phyloP scores from a whole-genome alignment of 2,888 invertebrate genomes.

The Sarcophaga carnaria region DNA sequence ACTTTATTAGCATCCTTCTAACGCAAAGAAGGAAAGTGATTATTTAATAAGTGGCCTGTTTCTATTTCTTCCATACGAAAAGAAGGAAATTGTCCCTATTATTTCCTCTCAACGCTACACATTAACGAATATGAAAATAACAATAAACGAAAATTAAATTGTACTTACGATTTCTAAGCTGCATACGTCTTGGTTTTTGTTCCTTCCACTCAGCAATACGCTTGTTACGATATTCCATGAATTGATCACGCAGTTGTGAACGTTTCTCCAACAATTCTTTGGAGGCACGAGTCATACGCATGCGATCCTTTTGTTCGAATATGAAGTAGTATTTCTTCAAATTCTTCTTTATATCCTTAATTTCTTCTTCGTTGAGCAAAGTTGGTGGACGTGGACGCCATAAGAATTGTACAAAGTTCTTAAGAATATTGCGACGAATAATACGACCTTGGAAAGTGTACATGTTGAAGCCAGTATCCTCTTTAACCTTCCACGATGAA shows the following conservation, averaged over 20 bases:
- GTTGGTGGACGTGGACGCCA: constrained; percentile 98
- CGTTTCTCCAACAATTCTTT: constrained; percentile 97
- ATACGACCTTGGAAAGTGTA: constrained; percentile 97
- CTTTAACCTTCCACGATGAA: constrained; percentile 97
- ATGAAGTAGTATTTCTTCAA: constrained; percentile 97
- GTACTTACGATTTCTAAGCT: constrained; percentile 92
- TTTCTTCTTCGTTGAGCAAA: constrained; percentile 90
- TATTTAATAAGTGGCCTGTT: too few relatives aligned
- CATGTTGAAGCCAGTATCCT: constrained; percentile 95
- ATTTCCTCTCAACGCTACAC: too few relatives aligned
- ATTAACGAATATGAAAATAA: constrained; percentile 13
- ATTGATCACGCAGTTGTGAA: constrained; percentile 92
- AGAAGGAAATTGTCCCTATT: too few relatives aligned
- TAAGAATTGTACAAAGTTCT: constrained; percentile 95
- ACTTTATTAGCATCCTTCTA: too few relatives aligned
- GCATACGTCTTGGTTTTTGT: constrained; percentile 91
- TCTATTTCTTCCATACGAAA: too few relatives aligned
- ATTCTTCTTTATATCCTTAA: constrained; percentile 98
- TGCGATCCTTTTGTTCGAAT: constrained; percentile 98
- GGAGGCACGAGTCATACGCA: constrained; percentile 94
- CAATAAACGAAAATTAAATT: background rate
- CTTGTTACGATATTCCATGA: constrained; percentile 90
- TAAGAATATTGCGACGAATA: constrained; percentile 90
- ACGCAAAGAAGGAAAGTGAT: too few relatives aligned
- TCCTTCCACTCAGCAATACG: constrained; percentile 89